Conservation (phyloP, 2,797 vertebrate species). For the Sphenodon punctatus region DNA sequence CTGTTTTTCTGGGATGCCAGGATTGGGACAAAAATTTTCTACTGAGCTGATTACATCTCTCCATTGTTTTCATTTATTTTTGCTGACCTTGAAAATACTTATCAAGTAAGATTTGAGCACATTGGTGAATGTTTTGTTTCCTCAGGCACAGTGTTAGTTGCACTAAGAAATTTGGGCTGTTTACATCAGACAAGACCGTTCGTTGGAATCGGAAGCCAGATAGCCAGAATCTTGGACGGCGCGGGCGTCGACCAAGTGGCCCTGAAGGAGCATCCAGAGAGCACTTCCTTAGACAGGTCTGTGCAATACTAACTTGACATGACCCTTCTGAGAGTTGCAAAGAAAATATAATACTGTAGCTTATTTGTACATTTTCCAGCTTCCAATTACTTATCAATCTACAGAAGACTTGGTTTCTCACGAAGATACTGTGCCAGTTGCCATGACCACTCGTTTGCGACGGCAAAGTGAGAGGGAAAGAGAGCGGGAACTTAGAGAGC, state of each 20-base stretch:
- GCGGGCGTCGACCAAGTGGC: slow-evolving; percentile 84
- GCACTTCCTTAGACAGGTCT: slow-evolving; percentile 88
- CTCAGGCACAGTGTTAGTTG: slow-evolving; percentile 91
- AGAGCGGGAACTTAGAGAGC: slow-evolving; percentile 80
- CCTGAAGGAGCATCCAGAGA: slow-evolving; percentile 86
- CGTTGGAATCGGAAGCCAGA: slow-evolving; percentile 85
- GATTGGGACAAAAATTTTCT: background rate
- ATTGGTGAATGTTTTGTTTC: slow-evolving; percentile 59
- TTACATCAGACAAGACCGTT: slow-evolving; percentile 78
- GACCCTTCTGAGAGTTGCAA: slow-evolving; percentile 61
- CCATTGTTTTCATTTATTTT: too few relatives aligned
- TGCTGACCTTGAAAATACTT: background rate
- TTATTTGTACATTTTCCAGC: slow-evolving; percentile 79
- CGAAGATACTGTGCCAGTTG: slow-evolving; percentile 79
- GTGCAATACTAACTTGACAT: slow-evolving; percentile 73
- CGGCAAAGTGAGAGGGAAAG: slow-evolving; percentile 82
- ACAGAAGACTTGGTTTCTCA: slow-evolving; percentile 77
- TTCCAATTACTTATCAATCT: slow-evolving; percentile 82
- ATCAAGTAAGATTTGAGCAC: background rate
- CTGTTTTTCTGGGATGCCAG: background rate
- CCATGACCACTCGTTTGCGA: slow-evolving; percentile 88
- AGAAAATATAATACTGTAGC: slow-evolving; percentile 73
- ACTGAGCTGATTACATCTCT: background rate
- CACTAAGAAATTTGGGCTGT: slow-evolving; percentile 91
- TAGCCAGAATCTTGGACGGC: slow-evolving; percentile 81